Percentiles rank a stretch among this genome's conserved stretches.
Conservation (phyloP, 2,797 vertebrate species). For the Tolypeutes matacus region DNA sequence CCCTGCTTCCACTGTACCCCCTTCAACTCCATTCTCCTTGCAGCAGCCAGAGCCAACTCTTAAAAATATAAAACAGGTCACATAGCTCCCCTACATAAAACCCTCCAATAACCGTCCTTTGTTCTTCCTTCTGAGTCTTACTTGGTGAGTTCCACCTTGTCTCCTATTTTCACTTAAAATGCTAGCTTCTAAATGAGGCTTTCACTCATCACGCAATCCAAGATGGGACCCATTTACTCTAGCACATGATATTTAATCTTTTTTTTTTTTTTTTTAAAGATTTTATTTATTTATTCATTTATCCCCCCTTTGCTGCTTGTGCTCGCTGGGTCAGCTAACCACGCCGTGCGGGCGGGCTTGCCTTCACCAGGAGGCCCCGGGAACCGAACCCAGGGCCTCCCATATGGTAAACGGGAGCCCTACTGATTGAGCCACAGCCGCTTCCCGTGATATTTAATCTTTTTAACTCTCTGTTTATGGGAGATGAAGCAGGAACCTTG, state of each 20-base stretch:
- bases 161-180: slow-evolving; percentile 20
- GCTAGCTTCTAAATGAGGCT: background rate
- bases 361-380: too few relatives aligned
- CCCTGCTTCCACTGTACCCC: background rate
- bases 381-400: too few relatives aligned
- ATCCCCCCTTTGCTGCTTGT: too few relatives aligned
- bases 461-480: background rate
- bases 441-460: background rate
- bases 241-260: background rate
- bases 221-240: background rate
- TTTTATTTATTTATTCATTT: too few relatives aligned
- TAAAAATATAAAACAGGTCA: background rate
- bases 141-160: background rate
- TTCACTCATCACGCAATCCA: background rate
- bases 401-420: too few relatives aligned
- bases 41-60: background rate
- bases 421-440: too few relatives aligned
- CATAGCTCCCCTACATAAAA: background rate
- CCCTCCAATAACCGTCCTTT: background rate
- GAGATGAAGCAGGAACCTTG: background rate
- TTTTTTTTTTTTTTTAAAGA: background rate
- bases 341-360: too few relatives aligned
- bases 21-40: background rate
- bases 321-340: too few relatives aligned
- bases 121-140: background rate